Conservation (phyloP, 2,113 vertebrate genomes). For the Capra hircus region DNA sequence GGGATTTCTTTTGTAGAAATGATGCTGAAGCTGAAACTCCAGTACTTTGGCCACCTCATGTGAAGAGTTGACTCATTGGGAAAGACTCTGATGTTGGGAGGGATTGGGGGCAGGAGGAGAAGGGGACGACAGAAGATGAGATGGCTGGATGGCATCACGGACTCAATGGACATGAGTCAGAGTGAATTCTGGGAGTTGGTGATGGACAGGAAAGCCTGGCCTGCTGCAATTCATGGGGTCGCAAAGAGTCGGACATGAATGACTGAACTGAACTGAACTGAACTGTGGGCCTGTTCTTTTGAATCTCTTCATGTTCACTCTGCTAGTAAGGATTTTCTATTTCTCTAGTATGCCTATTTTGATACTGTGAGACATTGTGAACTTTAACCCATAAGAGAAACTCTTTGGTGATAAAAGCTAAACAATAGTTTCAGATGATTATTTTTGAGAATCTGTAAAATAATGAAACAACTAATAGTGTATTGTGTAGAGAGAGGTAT, state of each 20-base stretch:
- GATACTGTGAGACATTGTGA: background rate
- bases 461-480: background rate
- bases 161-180: rapidly evolving
- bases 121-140: too few species aligned
- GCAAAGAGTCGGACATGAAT: rapidly evolving
- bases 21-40: too few species aligned
- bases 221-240: rapidly evolving
- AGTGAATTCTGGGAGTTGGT: too few species aligned
- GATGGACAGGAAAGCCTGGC: too few species aligned
- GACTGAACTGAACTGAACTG: too few species aligned
- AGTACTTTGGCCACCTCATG: too few species aligned
- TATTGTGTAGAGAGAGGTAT: too few species aligned
- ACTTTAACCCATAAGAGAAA: background rate
- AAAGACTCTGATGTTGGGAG: too few species aligned
- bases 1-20: too few species aligned
- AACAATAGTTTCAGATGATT: background rate
- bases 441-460: background rate
- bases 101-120: too few species aligned
- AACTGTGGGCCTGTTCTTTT: background rate
- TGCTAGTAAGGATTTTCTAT: background rate
- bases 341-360: background rate
- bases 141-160: too few species aligned
- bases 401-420: background rate
- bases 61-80: too few species aligned
- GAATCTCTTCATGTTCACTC: background rate